Conservation (phyloP, 2,797 vertebrate species). For the Enteromius thamalakanensis region DNA sequence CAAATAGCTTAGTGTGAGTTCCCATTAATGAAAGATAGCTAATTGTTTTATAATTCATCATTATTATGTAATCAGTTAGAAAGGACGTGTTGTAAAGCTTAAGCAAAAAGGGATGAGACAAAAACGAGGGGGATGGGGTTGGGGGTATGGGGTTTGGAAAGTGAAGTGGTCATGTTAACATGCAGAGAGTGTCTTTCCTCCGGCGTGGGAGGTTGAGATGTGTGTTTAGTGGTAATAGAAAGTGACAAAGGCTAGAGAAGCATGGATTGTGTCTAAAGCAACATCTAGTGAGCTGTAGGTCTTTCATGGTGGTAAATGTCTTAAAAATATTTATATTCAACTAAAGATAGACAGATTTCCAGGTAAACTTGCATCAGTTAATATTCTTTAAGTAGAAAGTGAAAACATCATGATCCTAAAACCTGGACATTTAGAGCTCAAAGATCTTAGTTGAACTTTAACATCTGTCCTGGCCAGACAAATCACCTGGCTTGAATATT, state of each 20-base stretch:
- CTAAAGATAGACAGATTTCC: not conserved
- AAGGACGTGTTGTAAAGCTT: not conserved
- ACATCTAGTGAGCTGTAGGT: not conserved
- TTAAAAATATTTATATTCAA: not conserved
- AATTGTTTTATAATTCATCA: constrained; percentile 16
- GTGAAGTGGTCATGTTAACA: constrained; percentile 25
- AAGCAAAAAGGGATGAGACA: not conserved
- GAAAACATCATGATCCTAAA: not conserved
- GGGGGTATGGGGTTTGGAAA: not conserved
- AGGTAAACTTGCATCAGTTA: not conserved
- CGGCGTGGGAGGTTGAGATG: constrained; percentile 22
- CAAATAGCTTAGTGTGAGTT: not conserved
- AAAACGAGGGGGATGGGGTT: not conserved
- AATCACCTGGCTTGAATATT: not conserved
- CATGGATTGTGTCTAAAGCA: constrained; percentile 7
- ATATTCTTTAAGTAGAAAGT: not conserved
- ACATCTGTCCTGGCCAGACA: not conserved
- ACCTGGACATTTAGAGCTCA: not conserved
- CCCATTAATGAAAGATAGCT: constrained; percentile 32
- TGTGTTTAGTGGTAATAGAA: constrained; percentile 42
- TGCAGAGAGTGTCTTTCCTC: constrained; percentile 4
- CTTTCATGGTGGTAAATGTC: not conserved
- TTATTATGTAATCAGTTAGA: constrained; percentile 8
- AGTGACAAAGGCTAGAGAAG: constrained; percentile 35
- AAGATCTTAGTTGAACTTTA: not conserved